Conservation (phyloP, 2,113 vertebrate species). For the Macquaria ambigua region DNA sequence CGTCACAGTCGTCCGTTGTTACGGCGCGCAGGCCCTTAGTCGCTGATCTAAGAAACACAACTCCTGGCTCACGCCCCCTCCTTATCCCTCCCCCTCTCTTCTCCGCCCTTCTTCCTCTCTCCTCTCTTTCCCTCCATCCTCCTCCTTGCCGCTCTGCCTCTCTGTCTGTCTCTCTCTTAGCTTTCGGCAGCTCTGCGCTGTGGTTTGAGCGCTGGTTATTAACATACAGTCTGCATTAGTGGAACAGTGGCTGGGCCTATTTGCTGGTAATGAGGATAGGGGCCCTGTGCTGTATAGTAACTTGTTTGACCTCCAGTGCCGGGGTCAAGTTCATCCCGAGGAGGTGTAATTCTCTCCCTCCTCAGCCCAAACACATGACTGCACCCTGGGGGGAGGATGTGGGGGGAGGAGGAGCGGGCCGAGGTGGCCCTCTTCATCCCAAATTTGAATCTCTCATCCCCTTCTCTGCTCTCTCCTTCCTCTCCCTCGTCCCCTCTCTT, state of each 20-base stretch:
- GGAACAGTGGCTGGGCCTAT: constrained; percentile 48
- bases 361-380: constrained; percentile 61
- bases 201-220: constrained; percentile 59
- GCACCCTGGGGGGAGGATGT: constrained; percentile 26
- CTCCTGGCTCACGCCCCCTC: constrained; percentile 45
- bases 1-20: constrained; percentile 62
- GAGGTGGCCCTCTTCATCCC: constrained; percentile 49
- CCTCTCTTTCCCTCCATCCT: constrained; percentile 19
- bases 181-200: constrained; percentile 45
- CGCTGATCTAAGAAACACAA: constrained; percentile 77
- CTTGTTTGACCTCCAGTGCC: constrained; percentile 69
- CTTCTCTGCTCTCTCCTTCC: constrained; percentile 47
- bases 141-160: not conserved
- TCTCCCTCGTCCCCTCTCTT: constrained; percentile 51
- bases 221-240: constrained; percentile 65
- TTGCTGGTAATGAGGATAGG: constrained; percentile 65
- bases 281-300: constrained; percentile 62
- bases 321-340: constrained; percentile 75
- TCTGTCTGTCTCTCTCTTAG: constrained; percentile 31
- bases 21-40: constrained; percentile 52
- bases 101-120: constrained; percentile 13
- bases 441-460: constrained; percentile 76
- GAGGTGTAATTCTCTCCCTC: constrained; percentile 62
- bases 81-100: constrained; percentile 36
- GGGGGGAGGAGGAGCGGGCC: not conserved